phyloP scores from a whole-genome alignment of 2,888 invertebrate species.

The Cheilosia urbana region DNA sequence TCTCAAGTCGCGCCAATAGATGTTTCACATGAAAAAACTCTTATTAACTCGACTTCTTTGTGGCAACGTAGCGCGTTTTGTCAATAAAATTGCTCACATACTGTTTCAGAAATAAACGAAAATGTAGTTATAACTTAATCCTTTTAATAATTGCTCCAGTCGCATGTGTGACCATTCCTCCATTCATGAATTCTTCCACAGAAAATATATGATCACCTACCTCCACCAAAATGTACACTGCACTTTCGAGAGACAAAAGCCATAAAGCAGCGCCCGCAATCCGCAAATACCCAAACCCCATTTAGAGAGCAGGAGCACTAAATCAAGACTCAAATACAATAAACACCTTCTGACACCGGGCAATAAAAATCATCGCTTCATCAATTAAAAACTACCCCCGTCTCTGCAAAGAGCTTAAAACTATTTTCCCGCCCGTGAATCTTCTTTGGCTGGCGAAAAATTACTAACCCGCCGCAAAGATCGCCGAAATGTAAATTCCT shows the following conservation, averaged over 20 bases:
- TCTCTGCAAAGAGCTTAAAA: slow-evolving; percentile 10
- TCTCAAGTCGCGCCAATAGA: no score
- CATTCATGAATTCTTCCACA: slow-evolving; percentile 13
- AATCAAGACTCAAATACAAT: slow-evolving; percentile 68
- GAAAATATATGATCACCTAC: background rate
- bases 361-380: slow-evolving; percentile 67
- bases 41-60: no score
- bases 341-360: slow-evolving; percentile 64
- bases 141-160: background rate
- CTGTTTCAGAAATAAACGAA: background rate
- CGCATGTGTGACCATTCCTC: background rate
- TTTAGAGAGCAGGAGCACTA: slow-evolving; percentile 47
- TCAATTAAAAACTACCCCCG: slow-evolving; percentile 50
- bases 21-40: no score
- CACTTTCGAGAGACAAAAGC: slow-evolving; percentile 27
- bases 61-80: no score
- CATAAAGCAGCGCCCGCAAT: slow-evolving; percentile 11
- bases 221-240: background rate
- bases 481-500: background rate
- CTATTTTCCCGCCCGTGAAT: slow-evolving; percentile 39
- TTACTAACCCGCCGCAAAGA: slow-evolving; percentile 30
- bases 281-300: slow-evolving; percentile 15
- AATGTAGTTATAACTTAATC: background rate
- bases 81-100: no score
- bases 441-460: background rate